These are phyloP conservation scores for Echeneis naucrates DNA, from an alignment of 2,797 vertebrate genomes.

Conservation along the genomic window DNA sequence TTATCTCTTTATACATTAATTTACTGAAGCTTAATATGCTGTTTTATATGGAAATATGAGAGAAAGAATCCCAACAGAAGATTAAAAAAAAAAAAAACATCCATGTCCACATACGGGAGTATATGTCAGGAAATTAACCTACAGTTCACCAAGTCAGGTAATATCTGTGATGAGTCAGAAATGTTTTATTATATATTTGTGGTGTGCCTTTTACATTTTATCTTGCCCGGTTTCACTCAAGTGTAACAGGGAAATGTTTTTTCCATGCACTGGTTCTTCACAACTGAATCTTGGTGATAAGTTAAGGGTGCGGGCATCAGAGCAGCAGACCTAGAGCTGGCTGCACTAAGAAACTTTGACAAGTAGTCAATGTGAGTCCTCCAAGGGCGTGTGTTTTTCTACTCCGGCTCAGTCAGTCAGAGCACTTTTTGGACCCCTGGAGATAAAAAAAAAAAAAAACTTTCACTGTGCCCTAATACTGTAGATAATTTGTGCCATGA, in stretches of 20 bases:
- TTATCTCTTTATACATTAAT: conserved; percentile 43
- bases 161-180: not conserved
- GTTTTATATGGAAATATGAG: conserved; percentile 50
- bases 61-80: conserved; percentile 37
- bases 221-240: conserved; percentile 35
- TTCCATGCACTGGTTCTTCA: conserved; percentile 37
- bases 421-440: conserved; percentile 63
- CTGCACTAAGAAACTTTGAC: conserved; percentile 76
- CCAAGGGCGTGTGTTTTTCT: conserved; percentile 59
- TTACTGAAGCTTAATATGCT: conserved; percentile 39
- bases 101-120: conserved; percentile 26
- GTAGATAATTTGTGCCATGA: conserved; percentile 76
- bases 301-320: conserved; percentile 55
- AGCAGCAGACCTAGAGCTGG: conserved; percentile 48
- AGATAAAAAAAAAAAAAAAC: conserved; percentile 68
- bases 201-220: conserved; percentile 23
- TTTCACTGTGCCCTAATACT: conserved; percentile 64
- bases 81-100: conserved; percentile 5
- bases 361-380: conserved; percentile 68
- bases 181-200: conserved; percentile 39
- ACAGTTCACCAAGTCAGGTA: not conserved
- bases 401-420: conserved; percentile 68
- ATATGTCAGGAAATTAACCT: not conserved
- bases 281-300: conserved; percentile 48
- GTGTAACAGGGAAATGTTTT: conserved; percentile 33